Base-by-base conservation (phyloP, 1,140 invertebrate genomes). In the Temnothorax curvispinosus region DNA sequence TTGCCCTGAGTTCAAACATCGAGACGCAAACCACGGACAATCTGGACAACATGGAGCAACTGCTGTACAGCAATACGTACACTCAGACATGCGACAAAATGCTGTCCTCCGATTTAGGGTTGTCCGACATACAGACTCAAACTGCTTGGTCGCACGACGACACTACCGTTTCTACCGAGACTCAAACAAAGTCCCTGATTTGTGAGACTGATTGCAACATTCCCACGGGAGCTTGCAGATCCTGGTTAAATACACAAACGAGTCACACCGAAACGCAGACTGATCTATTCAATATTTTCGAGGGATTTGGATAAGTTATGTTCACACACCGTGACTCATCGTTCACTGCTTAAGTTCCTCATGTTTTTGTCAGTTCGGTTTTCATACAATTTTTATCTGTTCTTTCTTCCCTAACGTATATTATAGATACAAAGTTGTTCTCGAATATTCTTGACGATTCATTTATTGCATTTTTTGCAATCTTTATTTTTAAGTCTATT, bases 21-120 rank as follows among this genome's bases (percentile, higher is more conserved):
- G 96, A 96, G 87, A 96, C 96, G 1, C 96, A 96, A 89, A 96
- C 96, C 0, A 95, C 95, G 4, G 93, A 95, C 69, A 93, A 93
- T 88, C 93, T 94, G n/a, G 93, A 95, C 38, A 94, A 95, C 47
- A 94, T 95, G 64, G 95, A 95, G 85, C 94, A 95, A 58, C 91
- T 96, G 80, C 94, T 96, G 11, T 96, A 96, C 76, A 96, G 92
- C 52, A 95, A 97, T 85, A 97, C 95, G 90, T 96, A 95, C 86
- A 97, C 96, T 3, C 96, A 97, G 91, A 97, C 96, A 11, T 96
- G 96, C 84, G 94, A 96, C 71, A 96, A 96, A 27, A 96, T 96
- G 54, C 90, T 96, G 32, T 94, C 94, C 54, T 94, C 92, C 76
- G 96, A 96, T 89, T 91, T 97, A 5, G 96, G 94, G 3, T 92